A percentile compares a stretch with the other conserved stretches of the same genome.
Conservation (phyloP, 2,113 vertebrate species). For the Prolemur simus region DNA sequence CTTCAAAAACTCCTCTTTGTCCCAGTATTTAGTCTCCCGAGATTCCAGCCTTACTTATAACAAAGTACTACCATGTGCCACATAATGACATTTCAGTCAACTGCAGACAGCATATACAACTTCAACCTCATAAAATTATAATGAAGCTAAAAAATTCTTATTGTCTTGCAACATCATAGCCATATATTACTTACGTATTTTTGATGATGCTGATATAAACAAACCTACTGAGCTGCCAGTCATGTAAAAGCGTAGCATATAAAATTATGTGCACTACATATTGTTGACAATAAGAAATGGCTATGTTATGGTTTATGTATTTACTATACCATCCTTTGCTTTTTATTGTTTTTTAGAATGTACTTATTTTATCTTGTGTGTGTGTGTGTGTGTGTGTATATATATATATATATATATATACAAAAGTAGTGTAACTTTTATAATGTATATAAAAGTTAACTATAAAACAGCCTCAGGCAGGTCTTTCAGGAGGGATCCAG, state of each 20-base stretch:
- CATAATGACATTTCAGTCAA: not conserved
- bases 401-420: no score
- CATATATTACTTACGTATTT: no score
- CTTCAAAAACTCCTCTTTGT: not conserved
- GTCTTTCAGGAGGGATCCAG: not conserved
- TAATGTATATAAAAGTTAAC: not conserved
- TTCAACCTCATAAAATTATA: not conserved
- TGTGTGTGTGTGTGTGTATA: no score
- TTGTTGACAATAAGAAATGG: not conserved
- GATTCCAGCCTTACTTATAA: not conserved
- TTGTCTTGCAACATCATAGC: not conserved
- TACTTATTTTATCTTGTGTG: not conserved
- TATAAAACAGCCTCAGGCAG: not conserved
- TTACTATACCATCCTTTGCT: not conserved
- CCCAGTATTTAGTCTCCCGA: not conserved
- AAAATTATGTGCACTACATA: not conserved
- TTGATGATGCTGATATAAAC: not conserved
- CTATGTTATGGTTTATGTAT: not conserved
- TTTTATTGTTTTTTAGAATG: not conserved
- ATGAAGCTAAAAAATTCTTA: not conserved
- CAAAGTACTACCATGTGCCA: not conserved
- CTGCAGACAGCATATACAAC: not conserved
- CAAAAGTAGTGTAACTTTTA: no score
- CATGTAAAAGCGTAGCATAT: not conserved
- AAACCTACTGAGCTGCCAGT: not conserved